Conservation (phyloP, 2,113 vertebrate species). For the Mixornis gularis region DNA sequence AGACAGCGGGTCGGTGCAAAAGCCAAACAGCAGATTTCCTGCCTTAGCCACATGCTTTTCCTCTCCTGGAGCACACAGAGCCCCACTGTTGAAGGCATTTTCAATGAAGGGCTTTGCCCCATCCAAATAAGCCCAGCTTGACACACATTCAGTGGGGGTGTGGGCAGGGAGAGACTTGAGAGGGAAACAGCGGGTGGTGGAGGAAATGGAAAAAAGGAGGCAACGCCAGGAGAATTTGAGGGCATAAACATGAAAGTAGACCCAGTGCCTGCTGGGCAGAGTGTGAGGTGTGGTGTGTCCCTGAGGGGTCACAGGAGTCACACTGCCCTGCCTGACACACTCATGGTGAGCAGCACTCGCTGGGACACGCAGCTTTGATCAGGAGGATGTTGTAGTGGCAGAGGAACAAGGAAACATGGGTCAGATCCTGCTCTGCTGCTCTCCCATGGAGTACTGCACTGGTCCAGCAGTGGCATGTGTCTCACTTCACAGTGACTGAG, state of each 20-base stretch:
- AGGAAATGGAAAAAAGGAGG: constrained; percentile 35
- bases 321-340: accelerated
- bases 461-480: neutral
- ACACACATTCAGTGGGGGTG: neutral
- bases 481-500: neutral
- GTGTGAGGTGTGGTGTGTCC: neutral
- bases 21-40: constrained; percentile 45
- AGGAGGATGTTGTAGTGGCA: neutral
- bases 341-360: neutral
- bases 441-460: neutral
- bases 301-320: accelerated
- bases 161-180: neutral
- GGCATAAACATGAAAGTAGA: neutral
- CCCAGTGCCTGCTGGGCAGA: neutral
- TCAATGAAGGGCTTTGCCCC: neutral
- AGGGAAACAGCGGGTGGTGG: neutral
- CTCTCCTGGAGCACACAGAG: accelerated
- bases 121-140: neutral
- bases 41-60: neutral
- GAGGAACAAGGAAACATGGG: neutral
- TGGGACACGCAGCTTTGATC: neutral
- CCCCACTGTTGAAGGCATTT: neutral
- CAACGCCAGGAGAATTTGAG: neutral
- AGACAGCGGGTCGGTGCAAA: neutral
- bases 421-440: neutral